Evolutionary conservation across 2,797 vertebrate species (phyloP), one percentile per base, ranked within the genome.

Genomic region (Lates japonicus): DNA sequence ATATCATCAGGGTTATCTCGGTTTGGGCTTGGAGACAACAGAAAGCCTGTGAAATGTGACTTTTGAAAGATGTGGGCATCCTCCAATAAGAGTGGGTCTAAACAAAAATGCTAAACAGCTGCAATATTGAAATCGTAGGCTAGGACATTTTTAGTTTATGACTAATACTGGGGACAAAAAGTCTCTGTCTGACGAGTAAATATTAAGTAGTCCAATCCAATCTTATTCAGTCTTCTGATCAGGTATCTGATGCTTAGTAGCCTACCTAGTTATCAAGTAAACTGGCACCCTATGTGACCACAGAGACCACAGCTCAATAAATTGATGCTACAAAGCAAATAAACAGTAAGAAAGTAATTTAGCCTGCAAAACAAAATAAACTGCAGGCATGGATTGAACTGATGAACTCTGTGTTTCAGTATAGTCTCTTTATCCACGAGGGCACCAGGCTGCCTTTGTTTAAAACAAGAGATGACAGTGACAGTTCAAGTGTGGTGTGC

Each of bases 361-460:
- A 6, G 22, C 9, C 25, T 22, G 17, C 3, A 35, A 55, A 35
- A 70, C 12, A 58, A 80, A 79, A 59, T 44, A 81, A 78, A 22
- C 49, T 49, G 46, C 62, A 35, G 49, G 13, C 29, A 29, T 31
- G 11, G 39, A 69, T 33, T 62, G 54, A 75, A 80, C 68, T n/a
- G 60, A 4, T 67, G 49, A 70, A 20, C 61, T 22, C 22, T 22
- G 16, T 66, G 65, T 51, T 54, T 64, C 61, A 54, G 14, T 9
- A 3, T 39, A 41, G 59, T 70, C 59, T 72, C 55, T 68, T 73
- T 41, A 76, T 71, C 83, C 64, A 65, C n/a, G 19, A 81, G 33
- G 42, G 59, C 52, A 49, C 14, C 39, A 2, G 29, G 63, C 70
- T 60, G 55, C 58, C 51, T 77, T 59, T 85, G 22, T 88, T 83